phyloP scores from a whole-genome alignment of 1,140 invertebrate species.

The Anadara kagoshimensis region DNA sequence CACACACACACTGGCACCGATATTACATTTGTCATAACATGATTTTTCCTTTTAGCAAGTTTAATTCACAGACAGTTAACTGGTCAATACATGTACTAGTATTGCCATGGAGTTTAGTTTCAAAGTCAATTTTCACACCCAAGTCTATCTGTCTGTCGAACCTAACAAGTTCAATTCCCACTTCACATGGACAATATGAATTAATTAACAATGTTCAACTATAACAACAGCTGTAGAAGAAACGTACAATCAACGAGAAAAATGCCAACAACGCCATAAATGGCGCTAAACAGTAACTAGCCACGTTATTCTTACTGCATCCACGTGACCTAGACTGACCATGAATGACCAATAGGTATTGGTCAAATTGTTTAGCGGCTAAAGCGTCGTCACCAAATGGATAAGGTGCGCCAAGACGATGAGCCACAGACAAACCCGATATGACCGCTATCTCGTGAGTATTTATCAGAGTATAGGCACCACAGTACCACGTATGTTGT shows the following conservation, averaged over 20 bases:
- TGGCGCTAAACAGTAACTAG: slow-evolving; percentile 40
- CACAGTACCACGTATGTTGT: slow-evolving; percentile 57
- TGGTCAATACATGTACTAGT: too few species aligned
- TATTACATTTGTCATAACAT: too few species aligned
- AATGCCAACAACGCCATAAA: slow-evolving; percentile 47
- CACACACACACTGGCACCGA: too few species aligned
- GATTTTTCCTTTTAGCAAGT: too few species aligned
- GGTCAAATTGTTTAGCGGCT: slow-evolving; percentile 64
- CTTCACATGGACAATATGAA: too few species aligned
- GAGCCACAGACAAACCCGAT: slow-evolving; percentile 61
- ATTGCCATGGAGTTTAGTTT: too few species aligned
- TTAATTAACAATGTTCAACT: background rate
- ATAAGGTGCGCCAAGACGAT: slow-evolving; percentile 58
- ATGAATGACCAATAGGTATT: slow-evolving; percentile 59
- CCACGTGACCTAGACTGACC: slow-evolving; percentile 47
- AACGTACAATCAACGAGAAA: slow-evolving; percentile 42
- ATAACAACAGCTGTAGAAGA: slow-evolving; percentile 9
- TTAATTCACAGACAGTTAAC: too few species aligned
- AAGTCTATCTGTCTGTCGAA: too few species aligned
- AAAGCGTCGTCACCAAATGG: slow-evolving; percentile 59
- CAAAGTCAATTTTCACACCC: too few species aligned
- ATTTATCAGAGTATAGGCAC: slow-evolving; percentile 64
- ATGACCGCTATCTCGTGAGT: slow-evolving; percentile 65
- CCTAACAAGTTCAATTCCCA: too few species aligned
- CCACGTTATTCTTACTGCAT: slow-evolving; percentile 38